Evolutionary conservation across 2,113 vertebrate genomes (phyloP), one percentile per base, ranked within the genome.

Genomic region (Pomatostomus ruficeps): DNA sequence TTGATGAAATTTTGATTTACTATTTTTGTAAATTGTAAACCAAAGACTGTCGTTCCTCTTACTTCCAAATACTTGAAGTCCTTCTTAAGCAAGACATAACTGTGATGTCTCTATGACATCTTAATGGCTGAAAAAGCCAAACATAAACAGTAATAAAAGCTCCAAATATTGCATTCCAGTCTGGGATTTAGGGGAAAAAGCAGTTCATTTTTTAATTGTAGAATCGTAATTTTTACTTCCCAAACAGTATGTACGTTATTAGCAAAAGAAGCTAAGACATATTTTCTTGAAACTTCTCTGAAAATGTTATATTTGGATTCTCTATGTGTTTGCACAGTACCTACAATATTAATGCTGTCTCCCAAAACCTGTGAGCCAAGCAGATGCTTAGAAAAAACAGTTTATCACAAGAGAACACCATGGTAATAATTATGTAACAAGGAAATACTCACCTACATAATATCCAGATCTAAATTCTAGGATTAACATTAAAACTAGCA

Each of bases 1-100:
- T 95, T 93, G 63, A 92, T 93, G 77, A 21, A 93, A 74, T 95
- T 89, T 97, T 96, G 78, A 88, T 87, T 96, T 91, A 65, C 4
- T 95, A 7, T 79, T 77, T 67, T 77, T 1, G 14, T 40, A 36
- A 70, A 65, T 43, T 89, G 70, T 79, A 51, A 65, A n/a, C 10
- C 59, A 49, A 80, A 18, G 12, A 51, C 8, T 38, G 2, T 38
- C 3, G 45, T 80, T 92, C 14, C 14, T 76, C 24, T 67, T 54
- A 62, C 7, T 28, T 79, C 24, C 13, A 57, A 82, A 48, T 67
- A 54, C 7, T 11, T 73, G 62, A 92, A 58, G n/a, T 19, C 38
- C 43, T 88, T 91, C 36, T 45, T 45, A 81, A 85, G 18, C 52
- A 46, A 95, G 55, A 92, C 16, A 42, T 54, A 54, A n/a, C 42